Conservation (phyloP, 2,797 vertebrate genomes). For the Etheostoma perlongum region DNA sequence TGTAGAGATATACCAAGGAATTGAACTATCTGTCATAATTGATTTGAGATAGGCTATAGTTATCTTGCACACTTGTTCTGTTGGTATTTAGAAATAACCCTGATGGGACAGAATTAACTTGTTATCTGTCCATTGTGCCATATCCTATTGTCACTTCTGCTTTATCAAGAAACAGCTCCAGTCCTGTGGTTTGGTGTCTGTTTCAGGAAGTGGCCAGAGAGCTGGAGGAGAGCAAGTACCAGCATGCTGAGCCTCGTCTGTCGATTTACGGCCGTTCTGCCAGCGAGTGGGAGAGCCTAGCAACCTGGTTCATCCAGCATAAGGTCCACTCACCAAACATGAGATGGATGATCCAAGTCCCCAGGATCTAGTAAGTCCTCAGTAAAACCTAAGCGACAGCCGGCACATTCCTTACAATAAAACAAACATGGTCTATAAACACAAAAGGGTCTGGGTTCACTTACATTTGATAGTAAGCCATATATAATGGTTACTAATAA, state of each 20-base stretch:
- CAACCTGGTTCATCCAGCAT: slow-evolving; percentile 96
- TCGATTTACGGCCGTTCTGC: slow-evolving; percentile 95
- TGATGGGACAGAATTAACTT: not conserved
- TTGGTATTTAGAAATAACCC: not conserved
- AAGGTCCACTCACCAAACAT: slow-evolving; percentile 95
- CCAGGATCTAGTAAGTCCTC: slow-evolving; percentile 95
- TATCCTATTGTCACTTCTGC: slow-evolving; percentile 8
- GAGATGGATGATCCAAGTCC: slow-evolving; percentile 98
- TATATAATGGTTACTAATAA: too few relatives aligned
- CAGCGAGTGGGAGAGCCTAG: slow-evolving; percentile 90
- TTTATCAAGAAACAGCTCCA: slow-evolving; percentile 13
- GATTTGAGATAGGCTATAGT: not conserved
- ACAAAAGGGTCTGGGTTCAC: not conserved
- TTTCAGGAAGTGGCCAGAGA: slow-evolving; percentile 92
- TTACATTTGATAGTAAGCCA: not conserved
- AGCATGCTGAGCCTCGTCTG: slow-evolving; percentile 94
- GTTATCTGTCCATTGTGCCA: not conserved
- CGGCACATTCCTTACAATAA: not conserved
- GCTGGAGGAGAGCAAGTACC: slow-evolving; percentile 96
- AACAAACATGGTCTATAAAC: not conserved
- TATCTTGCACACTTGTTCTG: not conserved
- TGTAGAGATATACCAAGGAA: not conserved
- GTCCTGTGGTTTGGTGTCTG: slow-evolving; percentile 42
- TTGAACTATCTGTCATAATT: not conserved
- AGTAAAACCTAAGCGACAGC: not conserved